These are phyloP conservation scores for Takifugu bimaculatus DNA, from an alignment of 2,113 vertebrate species.

Conservation along the genomic window DNA sequence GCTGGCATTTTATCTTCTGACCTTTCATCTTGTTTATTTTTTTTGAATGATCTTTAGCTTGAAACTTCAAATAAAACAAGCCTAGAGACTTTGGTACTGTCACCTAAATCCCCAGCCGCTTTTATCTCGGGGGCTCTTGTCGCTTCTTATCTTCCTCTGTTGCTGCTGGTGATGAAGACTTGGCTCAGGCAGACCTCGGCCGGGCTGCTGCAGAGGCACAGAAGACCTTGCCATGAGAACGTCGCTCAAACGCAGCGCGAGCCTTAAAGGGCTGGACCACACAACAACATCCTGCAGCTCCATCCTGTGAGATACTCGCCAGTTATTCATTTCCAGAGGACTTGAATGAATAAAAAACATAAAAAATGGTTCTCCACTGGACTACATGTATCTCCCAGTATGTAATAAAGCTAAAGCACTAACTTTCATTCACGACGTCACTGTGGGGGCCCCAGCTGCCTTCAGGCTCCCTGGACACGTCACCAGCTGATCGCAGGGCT, in stretches of 20 bases:
- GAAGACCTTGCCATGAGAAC: slow-evolving; percentile 17
- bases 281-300: too few species aligned
- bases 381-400: too few species aligned
- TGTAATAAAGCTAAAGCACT: too few species aligned
- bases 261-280: background rate
- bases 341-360: too few species aligned
- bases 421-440: too few species aligned
- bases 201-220: slow-evolving; percentile 16
- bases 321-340: too few species aligned
- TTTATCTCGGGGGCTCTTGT: slow-evolving; percentile 43
- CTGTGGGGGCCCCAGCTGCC: too few species aligned
- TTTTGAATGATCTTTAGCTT: slow-evolving; percentile 18
- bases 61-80: slow-evolving; percentile 26
- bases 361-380: too few species aligned
- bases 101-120: slow-evolving; percentile 37
- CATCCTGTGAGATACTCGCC: too few species aligned
- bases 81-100: slow-evolving; percentile 26
- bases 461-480: too few species aligned
- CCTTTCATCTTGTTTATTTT: slow-evolving; percentile 33
- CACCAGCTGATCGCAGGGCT: too few species aligned
- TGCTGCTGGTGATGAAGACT: slow-evolving; percentile 33
- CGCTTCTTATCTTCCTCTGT: slow-evolving; percentile 39
- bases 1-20: slow-evolving; percentile 42
- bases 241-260: background rate
- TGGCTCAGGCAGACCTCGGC: slow-evolving; percentile 2